A percentile compares a stretch with the other conserved stretches of the same genome.
phyloP scores from a whole-genome alignment of 2,797 vertebrate species.

The Hippocampus kuda region DNA sequence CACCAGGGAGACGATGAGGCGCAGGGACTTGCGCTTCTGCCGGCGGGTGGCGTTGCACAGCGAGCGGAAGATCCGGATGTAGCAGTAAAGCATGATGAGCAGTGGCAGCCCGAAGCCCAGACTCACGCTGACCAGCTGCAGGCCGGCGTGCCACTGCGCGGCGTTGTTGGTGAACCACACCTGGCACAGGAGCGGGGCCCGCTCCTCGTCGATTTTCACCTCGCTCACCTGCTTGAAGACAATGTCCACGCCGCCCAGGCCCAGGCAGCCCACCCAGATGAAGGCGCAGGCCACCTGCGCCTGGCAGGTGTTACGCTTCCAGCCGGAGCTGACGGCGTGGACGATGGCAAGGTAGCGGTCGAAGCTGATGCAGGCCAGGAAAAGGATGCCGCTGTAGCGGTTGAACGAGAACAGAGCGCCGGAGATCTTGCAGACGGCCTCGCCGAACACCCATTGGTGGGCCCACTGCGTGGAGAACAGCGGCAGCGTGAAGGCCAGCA shows the following conservation, averaged over 20 bases:
- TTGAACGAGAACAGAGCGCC: conserved; percentile 73
- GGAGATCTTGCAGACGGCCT: conserved; percentile 62
- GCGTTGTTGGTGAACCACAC: conserved; percentile 40
- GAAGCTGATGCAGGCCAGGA: conserved; percentile 75
- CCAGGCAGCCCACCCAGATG: conserved; percentile 65
- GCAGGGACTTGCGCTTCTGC: conserved; percentile 65
- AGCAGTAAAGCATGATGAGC: conserved; percentile 74
- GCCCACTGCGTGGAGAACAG: conserved; percentile 65
- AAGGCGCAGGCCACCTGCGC: conserved; percentile 59
- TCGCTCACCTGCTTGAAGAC: conserved; percentile 49
- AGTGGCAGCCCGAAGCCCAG: conserved; percentile 71
- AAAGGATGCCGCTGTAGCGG: conserved; percentile 74
- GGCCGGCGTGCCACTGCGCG: conserved; percentile 54
- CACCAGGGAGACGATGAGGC: conserved; percentile 68
- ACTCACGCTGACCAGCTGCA: conserved; percentile 58
- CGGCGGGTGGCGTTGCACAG: conserved; percentile 61
- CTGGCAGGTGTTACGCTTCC: conserved; percentile 63
- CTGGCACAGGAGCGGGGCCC: conserved; percentile 36
- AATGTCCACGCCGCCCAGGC: conserved; percentile 63
- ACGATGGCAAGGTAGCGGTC: conserved; percentile 78
- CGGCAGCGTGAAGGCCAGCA: conserved; percentile 69
- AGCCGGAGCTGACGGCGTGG: conserved; percentile 62
- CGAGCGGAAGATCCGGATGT: conserved; percentile 67
- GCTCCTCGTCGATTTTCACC: rapidly evolving
- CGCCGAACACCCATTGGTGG: conserved; percentile 62